Evolutionary conservation across 2,113 vertebrate genomes (phyloP), one percentile per base, ranked within the genome.

Genomic region (Actenoides hombroni): DNA sequence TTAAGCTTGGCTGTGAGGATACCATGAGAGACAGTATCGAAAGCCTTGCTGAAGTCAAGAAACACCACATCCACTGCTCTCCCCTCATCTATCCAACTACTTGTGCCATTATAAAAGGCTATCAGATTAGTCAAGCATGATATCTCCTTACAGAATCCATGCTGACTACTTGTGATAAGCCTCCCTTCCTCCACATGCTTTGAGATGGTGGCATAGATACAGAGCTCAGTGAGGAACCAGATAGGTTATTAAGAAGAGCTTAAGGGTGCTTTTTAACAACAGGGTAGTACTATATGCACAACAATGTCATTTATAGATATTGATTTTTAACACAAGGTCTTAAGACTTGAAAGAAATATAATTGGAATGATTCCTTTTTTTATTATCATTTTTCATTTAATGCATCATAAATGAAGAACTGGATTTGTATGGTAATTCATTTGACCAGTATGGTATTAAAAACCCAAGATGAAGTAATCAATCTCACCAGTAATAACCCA

Each of bases 371-470:
- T 75, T 86, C 60, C 60, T 40, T 39, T 19, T 24, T 64, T 64
- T 80, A 25, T 51, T 49, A 49, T 49, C 40, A 33, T 48, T 65
- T 86, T 37, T 46, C 24, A 68, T 92, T 87, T 87, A 93, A 92
- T 97, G 76, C 61, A 79, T 88, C 85, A 85, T 85, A 94, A 95
- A 65, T 46, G 67, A 49, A 83, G 70, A 84, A 49, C 61, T 86
- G 51, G 89, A 95, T 94, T 92, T 92, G 63, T 84, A 86, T 68
- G 85, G 86, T 92, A 96, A 97, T 97, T 93, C 7, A 3, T 70
- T 86, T 95, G 61, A 95, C 83, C n/a, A 76, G 53, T 23, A 42
- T 0, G 11, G 44, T 59, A 73, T 82, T 94, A 95, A 71, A 64
- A 57, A 90, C 63, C 33, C 54, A 77, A 93, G 77, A 86, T 51